These are phyloP conservation scores for Argentina silus DNA, from an alignment of 2,797 vertebrate species.

Conservation along the genomic window DNA sequence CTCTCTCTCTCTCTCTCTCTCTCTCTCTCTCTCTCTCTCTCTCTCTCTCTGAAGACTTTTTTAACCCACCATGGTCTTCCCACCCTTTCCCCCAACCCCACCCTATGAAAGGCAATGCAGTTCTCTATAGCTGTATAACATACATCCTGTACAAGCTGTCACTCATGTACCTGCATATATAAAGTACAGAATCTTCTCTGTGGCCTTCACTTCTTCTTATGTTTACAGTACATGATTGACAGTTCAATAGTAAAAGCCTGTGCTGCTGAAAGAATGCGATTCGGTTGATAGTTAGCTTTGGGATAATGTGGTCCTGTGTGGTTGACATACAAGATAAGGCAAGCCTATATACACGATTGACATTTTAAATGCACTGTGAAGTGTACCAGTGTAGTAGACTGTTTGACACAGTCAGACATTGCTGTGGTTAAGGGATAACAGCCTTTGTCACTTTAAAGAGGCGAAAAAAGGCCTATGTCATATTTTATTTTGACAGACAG, in stretches of 20 bases:
- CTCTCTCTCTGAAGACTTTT: background rate
- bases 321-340: no score
- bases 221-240: conserved; percentile 6
- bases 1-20: conserved; percentile 23
- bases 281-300: background rate
- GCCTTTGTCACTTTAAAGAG: no score
- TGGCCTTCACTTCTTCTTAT: background rate
- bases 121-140: background rate
- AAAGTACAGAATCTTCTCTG: background rate
- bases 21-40: conserved; percentile 17
- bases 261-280: background rate
- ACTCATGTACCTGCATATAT: background rate
- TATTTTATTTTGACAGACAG: no score
- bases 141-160: background rate
- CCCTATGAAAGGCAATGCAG: background rate
- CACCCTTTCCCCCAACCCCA: background rate
- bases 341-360: no score
- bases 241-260: background rate
- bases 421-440: no score
- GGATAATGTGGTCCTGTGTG: background rate
- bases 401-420: no score
- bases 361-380: no score
- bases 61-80: conserved; percentile 33
- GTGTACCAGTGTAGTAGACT: no score
- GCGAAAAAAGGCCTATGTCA: no score